Evolutionary conservation across 1,140 invertebrate genomes (phyloP).

Genomic region (Lethocerus indicus): DNA sequence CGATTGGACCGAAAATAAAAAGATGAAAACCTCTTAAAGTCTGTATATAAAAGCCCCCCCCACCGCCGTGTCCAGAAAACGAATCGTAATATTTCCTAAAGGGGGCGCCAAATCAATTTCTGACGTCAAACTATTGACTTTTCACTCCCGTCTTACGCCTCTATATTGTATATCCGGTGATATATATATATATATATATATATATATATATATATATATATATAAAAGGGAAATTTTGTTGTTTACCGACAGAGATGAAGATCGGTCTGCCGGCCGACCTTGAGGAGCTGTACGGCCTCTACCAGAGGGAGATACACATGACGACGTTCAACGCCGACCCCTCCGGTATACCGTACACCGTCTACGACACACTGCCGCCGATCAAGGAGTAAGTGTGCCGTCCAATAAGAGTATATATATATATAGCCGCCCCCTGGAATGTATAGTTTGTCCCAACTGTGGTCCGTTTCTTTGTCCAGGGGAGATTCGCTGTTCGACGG

Average conservation of each 20-base stretch:
- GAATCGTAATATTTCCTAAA: no score
- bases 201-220: not conserved
- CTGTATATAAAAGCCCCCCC: no score
- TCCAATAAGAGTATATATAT: not conserved
- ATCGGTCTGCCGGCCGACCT: constrained; percentile 56
- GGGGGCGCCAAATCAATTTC: no score
- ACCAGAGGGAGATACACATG: constrained; percentile 69
- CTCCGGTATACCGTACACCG: constrained; percentile 23
- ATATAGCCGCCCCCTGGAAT: not conserved
- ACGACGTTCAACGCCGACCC: constrained; percentile 41
- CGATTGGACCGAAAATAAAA: no score
- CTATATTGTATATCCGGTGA: not conserved
- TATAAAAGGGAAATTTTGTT: not conserved
- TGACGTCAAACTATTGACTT: no score
- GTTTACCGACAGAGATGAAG: constrained; percentile 35
- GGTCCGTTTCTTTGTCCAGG: not conserved
- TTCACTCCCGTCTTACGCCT: no score
- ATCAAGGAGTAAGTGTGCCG: constrained; percentile 26
- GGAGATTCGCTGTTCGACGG: not conserved
- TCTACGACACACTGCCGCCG: constrained; percentile 29
- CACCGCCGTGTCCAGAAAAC: no score
- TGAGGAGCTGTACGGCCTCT: constrained; percentile 67
- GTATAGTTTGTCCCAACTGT: not conserved
- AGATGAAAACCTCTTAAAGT: no score
- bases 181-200: not conserved